Base-by-base conservation (phyloP, 35 echinoderm and acorn worm genomes). In the Heliocidaris erythrogramma region DNA sequence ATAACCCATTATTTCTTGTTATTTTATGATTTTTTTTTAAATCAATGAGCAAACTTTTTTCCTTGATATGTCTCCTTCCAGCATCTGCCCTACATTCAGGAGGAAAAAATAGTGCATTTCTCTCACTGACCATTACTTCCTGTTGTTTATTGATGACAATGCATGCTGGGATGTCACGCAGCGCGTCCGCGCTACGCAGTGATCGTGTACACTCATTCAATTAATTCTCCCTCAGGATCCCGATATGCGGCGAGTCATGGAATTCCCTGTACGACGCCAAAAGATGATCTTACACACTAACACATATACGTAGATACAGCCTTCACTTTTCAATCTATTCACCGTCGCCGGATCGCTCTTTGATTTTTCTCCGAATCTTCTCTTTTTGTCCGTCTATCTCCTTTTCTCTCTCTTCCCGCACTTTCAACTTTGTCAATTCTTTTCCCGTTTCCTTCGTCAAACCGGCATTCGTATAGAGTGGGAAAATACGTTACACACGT, bases 131-230 rank as follows among this genome's bases (percentile, higher is more conserved):
- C 65, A 78, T 24, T n/a, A 27, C 65, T 78, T 27, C 21, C 65
- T 5, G 65, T 27, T 78, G n/a, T 78, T 21, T 78, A 78, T 78
- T n/a, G 65, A 78, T 78, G 35, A 42, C 35, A 42, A 3, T 21
- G 65, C 18, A n/a, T 78, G 21, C 18, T 8, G 65, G 65, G 21
- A 78, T 78, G 65, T 78, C 65, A 78, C 65, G 21, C 65, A 24
- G 65, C 7, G 14, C 65, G 65, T 27, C 17, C 65, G 18, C 27
- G 35, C 35, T 42, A 78, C 5, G 65, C 8, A 18, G 65, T 27
- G 65, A 78, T 27, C 65, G 65, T 78, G 65, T 78, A 78, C 65
- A 78, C 65, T 78, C 21, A 78, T 78, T 78, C 65, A 78, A 78
- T 78, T 78, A 78, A 78, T 78, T n/a, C 65, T 78, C 65, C 65